Base-by-base conservation (phyloP, 2,797 vertebrate species). In the Neosilurus hyrtlii region DNA sequence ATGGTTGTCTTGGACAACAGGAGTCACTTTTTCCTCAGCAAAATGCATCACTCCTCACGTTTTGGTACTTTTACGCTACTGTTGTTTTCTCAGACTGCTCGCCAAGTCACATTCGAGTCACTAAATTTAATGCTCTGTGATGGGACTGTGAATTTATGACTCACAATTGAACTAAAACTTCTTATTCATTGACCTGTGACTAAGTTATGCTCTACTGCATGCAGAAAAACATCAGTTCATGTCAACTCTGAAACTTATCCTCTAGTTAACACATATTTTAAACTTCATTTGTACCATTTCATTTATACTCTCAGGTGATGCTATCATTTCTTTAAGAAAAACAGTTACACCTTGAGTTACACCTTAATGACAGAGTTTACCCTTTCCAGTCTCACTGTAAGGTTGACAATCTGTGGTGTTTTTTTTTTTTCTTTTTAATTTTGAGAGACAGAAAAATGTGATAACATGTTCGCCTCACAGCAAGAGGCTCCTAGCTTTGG, bases 71-170 rank as follows among this genome's bases (percentile, higher is more conserved):
- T 75, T 59, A 37, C 73, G 3, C 30, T 61, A 7, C 59, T 77
- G 52, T 6, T 12, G 52, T 57, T 62, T 77, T 59, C 35, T 18
- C 22, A 3, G 22, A 43, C 35, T 4, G 54, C 14, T 57, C 10
- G 52, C 9, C 16, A 57, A 56, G 71, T 59, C 56, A 75, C 20
- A n/a, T n/a, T 37, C 49, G 74, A 77, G 57, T 77, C 37, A 77
- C 37, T 5, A 26, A 61, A n/a, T n/a, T n/a, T n/a, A 24, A 57
- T 16, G 22, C 5, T 24, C 9, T 18, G 74, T 49, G 20, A 49
- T 22, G n/a, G 43, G 30, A 61, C 20, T 59, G 54, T 16, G 22
- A n/a, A 59, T 59, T 76, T 43, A 43, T 49, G 57, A 77, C 57
- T 62, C 57, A 37, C 56, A 9, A 43, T 61, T 62, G 7, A 7